Percentiles rank a stretch among this genome's conserved stretches.
These are phyloP conservation scores for Cecidostiba fungosa DNA, from an alignment of 2,888 invertebrate species.

Conservation along the genomic window DNA sequence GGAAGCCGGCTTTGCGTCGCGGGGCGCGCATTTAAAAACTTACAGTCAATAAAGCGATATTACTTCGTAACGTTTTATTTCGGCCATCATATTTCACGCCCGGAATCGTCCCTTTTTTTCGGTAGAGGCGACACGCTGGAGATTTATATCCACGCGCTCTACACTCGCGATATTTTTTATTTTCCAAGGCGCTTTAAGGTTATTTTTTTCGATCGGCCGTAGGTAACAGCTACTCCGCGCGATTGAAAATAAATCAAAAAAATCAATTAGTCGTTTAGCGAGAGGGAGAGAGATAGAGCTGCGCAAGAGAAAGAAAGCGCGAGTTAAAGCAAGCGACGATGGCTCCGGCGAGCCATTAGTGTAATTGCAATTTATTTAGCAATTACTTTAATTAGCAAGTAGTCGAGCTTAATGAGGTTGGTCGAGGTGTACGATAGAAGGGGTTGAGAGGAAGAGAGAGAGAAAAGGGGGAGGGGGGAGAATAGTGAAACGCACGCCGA, in stretches of 20 bases:
- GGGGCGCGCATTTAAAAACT: constrained; percentile 40
- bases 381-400: constrained; percentile 80
- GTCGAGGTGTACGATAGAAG: constrained; percentile 63
- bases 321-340: constrained; percentile 45
- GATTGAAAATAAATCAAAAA: constrained; percentile 63
- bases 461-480: constrained; percentile 64
- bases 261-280: constrained; percentile 61
- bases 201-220: constrained; percentile 47
- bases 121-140: constrained; percentile 22
- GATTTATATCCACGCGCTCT: constrained; percentile 54
- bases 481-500: constrained; percentile 59
- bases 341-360: constrained; percentile 75
- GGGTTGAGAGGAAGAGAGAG: constrained; percentile 63
- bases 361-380: constrained; percentile 80
- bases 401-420: constrained; percentile 74
- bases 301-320: not conserved
- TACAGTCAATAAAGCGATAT: constrained; percentile 62
- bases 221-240: constrained; percentile 44
- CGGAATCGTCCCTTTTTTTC: constrained; percentile 32
- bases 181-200: not conserved
- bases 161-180: constrained; percentile 10
- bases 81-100: constrained; percentile 44
- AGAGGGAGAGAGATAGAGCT: not conserved
- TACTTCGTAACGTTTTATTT: constrained; percentile 54
- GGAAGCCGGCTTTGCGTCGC: not conserved